These are phyloP conservation scores for Napeogenes inachia DNA, from an alignment of 2,888 invertebrate genomes.

Conservation along the genomic window DNA sequence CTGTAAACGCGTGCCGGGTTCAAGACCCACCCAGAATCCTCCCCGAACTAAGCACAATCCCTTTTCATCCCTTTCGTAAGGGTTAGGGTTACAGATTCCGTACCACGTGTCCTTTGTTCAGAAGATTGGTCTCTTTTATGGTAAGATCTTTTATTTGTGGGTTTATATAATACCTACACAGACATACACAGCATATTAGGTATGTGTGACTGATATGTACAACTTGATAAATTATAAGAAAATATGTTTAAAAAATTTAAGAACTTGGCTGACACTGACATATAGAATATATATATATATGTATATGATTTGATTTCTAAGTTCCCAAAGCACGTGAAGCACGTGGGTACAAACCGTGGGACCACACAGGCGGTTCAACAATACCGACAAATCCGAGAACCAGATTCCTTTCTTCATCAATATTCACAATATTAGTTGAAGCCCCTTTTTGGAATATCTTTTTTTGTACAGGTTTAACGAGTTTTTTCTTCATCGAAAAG, in stretches of 20 bases:
- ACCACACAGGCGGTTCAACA: constrained; percentile 60
- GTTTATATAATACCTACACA: no score
- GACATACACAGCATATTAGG: no score
- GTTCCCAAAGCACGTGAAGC: constrained; percentile 44
- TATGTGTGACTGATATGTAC: constrained; percentile 12
- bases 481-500: constrained; percentile 69
- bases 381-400: constrained; percentile 61
- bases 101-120: constrained; percentile 67
- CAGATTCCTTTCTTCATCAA: constrained; percentile 76
- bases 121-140: constrained; percentile 36
- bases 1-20: constrained; percentile 69
- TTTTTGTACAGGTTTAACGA: constrained; percentile 66
- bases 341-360: constrained; percentile 65
- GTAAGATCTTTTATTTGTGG: no score
- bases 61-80: constrained; percentile 57
- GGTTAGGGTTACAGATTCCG: constrained; percentile 68
- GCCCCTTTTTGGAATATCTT: constrained; percentile 63
- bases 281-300: no score
- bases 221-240: background rate
- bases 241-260: no score
- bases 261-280: no score
- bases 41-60: constrained; percentile 50
- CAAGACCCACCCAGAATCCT: constrained; percentile 59
- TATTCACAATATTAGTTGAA: constrained; percentile 76
- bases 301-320: background rate